phyloP scores from a whole-genome alignment of 2,113 vertebrate genomes.

The Desmodus rotundus region DNA sequence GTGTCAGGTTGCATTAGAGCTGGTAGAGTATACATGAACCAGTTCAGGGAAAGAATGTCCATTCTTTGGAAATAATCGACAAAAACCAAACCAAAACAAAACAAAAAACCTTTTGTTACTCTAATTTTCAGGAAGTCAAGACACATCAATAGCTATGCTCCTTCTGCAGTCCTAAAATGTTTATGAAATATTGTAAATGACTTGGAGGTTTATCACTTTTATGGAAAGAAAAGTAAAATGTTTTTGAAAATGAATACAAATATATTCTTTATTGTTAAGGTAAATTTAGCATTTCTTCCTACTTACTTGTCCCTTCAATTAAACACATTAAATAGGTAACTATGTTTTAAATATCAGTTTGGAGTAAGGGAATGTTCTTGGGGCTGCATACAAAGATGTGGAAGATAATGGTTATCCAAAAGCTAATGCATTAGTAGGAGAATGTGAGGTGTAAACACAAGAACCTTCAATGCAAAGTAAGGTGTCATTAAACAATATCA shows the following conservation, averaged over 20 bases:
- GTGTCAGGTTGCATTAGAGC: conserved; percentile 47
- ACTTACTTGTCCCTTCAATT: neutral
- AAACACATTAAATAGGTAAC: neutral
- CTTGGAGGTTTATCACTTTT: neutral
- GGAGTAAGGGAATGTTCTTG: neutral
- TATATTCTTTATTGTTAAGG: neutral
- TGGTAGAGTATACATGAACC: neutral
- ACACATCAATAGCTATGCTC: conserved; percentile 15
- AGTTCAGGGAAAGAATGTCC: conserved; percentile 8
- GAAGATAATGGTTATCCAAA: neutral
- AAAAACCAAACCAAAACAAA: neutral
- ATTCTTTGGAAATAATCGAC: conserved; percentile 57
- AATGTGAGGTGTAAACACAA: neutral
- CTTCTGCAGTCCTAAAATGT: neutral
- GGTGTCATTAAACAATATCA: neutral
- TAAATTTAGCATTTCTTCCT: neutral
- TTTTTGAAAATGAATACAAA: conserved; percentile 2
- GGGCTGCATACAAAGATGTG: neutral
- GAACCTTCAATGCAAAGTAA: neutral
- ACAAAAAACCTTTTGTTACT: conserved; percentile 36
- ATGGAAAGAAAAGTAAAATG: conserved; percentile 23
- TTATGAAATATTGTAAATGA: neutral
- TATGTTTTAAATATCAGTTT: neutral
- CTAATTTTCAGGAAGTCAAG: conserved; percentile 35
- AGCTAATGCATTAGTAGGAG: neutral